Base-by-base conservation (phyloP, 2,888 invertebrate species). In the Strigamia transsilvanica region DNA sequence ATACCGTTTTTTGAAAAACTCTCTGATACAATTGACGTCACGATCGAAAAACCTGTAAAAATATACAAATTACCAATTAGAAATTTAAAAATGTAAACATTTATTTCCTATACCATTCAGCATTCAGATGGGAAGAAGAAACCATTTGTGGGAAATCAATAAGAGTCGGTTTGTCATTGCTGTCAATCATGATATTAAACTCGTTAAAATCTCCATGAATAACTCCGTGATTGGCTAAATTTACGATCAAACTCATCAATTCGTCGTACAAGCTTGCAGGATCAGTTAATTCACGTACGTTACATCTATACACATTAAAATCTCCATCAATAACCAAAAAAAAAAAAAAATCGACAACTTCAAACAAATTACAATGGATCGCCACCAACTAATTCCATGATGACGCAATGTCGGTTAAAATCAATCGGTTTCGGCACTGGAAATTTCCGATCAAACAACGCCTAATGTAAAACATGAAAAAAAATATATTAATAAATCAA, bases 141-240 rank as follows among this genome's bases (percentile, higher is more conserved):
- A 99, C 93, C 98, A 99, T 99, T 90, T 99, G 99, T 0, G 99
- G 99, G 88, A 99, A 99, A 90, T 99, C 99, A 84, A 99, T 98
- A 85, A 99, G 90, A 79, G 96, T 90, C 0, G 97, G 94, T 84
- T 93, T 93, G 0, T 94, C 93, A 81, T 93, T 91, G 51, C 92
- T 91, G 0, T 95, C 90, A 18, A 91, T 83, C 93, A 99, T 96
- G 84, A 99, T 92, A 88, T 99, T 99, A 89, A 99, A 99, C 89
- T 99, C 99, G 87, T 99, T 99, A 88, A 98, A 99, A 90, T 99
- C 99, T 0, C 98, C 96, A 88, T 99, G 99, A 85, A 99, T 99
- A 2, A 99, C 95, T 0, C 99, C 99, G 86, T 94, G 93, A 89
- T 95, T 94, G 32, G 94, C 99, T 81, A 99, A 91, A 61, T 92